Evolutionary conservation across 2,797 vertebrate species (phyloP), one percentile per base, ranked within the genome.

Genomic region (Acestrorhynchus altus): DNA sequence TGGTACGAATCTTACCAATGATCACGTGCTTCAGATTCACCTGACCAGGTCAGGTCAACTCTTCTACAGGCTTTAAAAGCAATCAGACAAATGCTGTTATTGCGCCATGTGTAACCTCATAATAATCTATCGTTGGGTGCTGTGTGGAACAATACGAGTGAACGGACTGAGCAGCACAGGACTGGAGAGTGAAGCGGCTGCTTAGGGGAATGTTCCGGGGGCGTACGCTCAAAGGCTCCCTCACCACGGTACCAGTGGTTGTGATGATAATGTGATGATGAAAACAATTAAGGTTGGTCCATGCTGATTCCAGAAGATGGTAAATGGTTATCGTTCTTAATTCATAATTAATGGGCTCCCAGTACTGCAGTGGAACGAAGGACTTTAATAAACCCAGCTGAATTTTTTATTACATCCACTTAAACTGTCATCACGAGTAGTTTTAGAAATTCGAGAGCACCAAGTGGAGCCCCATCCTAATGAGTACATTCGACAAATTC

Each of bases 81-180:
- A 85, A 85, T 85, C 78, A 61, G 75, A 84, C 51, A 54, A 72
- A 79, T 74, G 80, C 80, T 74, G 80, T 82, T 80, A 77, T 51
- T 56, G 44, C 56, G 74, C 81, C 80, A 31, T 71, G 67, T 78
- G 66, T 80, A 84, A 82, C 74, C 82, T 83, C 82, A 76, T 66
- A 74, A 52, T 77, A 47, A 49, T 72, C 56, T 64, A 60, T 20
- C 51, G 76, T 71, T 57, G 72, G 76, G 56, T 66, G 73, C 78
- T 76, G 78, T 57, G 31, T 42, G 22, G 64, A 69, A 69, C 71
- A 24, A 47, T 46, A 44, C 16, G 26, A 26, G 18, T n/a, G 35
- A 44, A 47, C 2, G 63, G 59, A 10, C 77, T 57, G 28, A 69
- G 77, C 76, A 66, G 68, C 51, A 24, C 72, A 60, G 22, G 49